A percentile compares a stretch with the other conserved stretches of the same genome.
Conservation (phyloP, 2,113 vertebrate species). For the Thamnaconus septentrionalis region DNA sequence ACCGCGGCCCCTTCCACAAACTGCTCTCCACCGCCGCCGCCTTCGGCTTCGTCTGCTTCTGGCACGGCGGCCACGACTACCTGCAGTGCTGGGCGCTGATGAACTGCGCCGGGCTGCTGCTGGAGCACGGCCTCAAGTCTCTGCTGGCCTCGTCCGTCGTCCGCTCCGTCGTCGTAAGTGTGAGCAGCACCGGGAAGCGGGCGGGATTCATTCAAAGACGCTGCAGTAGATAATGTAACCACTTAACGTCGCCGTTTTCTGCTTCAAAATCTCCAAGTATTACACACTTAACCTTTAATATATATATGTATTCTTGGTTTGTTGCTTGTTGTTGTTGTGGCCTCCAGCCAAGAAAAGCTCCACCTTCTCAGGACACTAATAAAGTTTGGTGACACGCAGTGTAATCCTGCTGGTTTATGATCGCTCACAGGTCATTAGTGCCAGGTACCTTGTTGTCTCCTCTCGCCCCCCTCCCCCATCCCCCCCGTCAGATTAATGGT, state of each 20-base stretch:
- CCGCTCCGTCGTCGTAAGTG: conserved; percentile 81
- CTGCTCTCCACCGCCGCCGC: conserved; percentile 85
- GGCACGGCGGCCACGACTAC: conserved; percentile 92
- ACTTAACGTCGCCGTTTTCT: background rate
- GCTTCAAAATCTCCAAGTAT: conserved; percentile 15
- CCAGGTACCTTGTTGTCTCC: conserved; percentile 12
- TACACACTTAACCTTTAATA: background rate
- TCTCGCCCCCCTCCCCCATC: background rate
- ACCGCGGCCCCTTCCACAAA: conserved; percentile 73
- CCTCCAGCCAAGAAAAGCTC: background rate
- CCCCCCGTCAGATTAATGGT: conserved; percentile 6
- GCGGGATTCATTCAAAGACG: too few species aligned
- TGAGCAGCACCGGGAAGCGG: background rate
- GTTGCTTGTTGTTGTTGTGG: background rate
- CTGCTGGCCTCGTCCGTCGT: conserved; percentile 73
- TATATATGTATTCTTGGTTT: background rate
- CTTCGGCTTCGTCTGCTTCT: conserved; percentile 91
- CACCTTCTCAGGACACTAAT: conserved; percentile 18
- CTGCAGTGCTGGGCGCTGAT: conserved; percentile 89
- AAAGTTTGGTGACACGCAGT: conserved; percentile 14
- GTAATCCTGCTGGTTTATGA: conserved; percentile 36
- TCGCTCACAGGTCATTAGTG: conserved; percentile 19
- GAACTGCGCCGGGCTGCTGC: conserved; percentile 89
- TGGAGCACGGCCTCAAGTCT: conserved; percentile 79
- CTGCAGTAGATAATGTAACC: background rate